Percentiles rank a stretch among this genome's conserved stretches.
Evolutionary conservation across 2,113 vertebrate genomes (phyloP).

Genomic region (Erinaceus europaeus): DNA sequence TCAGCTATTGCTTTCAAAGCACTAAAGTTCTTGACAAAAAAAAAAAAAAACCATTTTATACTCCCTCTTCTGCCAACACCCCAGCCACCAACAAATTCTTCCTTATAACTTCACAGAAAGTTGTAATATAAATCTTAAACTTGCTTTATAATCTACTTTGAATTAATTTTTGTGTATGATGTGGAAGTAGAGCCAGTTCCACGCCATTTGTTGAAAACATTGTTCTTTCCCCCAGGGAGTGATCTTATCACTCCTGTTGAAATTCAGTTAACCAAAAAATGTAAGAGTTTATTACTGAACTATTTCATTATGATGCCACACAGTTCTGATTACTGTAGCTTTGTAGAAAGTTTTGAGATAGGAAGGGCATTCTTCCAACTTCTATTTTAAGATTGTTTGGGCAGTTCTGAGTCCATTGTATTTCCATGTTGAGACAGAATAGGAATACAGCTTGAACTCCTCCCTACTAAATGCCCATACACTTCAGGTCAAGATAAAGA

Average conservation of each 20-base stretch:
- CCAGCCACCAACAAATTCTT: not conserved
- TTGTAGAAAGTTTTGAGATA: not conserved
- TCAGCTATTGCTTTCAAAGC: too few species aligned
- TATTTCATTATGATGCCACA: not conserved
- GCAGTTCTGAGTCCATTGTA: too few species aligned
- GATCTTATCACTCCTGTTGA: not conserved
- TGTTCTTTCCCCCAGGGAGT: not conserved
- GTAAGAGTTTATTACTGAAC: not conserved
- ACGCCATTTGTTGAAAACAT: not conserved
- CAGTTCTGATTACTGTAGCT: not conserved
- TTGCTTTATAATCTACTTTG: not conserved
- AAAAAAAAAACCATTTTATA: too few species aligned
- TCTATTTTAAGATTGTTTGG: too few species aligned
- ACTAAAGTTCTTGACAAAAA: too few species aligned
- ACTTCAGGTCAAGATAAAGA: too few species aligned
- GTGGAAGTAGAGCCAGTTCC: not conserved
- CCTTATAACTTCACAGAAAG: not conserved
- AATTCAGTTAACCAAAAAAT: too few species aligned
- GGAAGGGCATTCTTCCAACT: not conserved
- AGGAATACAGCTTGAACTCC: too few species aligned
- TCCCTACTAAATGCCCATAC: too few species aligned
- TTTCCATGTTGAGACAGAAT: too few species aligned
- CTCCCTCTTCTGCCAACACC: not conserved
- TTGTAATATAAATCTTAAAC: not conserved
- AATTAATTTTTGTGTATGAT: not conserved